phyloP scores from a whole-genome alignment of 2,113 vertebrate genomes.

The Romanogobio albipinnatus region DNA sequence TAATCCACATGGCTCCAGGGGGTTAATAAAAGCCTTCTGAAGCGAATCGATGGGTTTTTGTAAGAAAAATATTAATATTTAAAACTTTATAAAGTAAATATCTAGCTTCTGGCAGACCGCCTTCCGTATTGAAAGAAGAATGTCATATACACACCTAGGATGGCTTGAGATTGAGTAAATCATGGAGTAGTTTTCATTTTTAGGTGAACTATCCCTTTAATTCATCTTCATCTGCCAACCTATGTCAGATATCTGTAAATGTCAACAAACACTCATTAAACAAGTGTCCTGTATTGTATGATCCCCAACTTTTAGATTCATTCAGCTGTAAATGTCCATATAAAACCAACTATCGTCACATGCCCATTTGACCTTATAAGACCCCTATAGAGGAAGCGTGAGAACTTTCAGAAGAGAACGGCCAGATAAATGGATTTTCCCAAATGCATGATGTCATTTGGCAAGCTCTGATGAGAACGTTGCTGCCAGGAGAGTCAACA shows the following conservation, averaged over 20 bases:
- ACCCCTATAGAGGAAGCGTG: not conserved
- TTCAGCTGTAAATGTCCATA: not conserved
- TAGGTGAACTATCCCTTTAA: not conserved
- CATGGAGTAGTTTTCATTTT: no score
- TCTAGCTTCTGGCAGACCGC: no score
- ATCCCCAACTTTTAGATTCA: not conserved
- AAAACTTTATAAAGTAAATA: no score
- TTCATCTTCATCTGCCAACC: not conserved
- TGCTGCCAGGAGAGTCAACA: conserved; percentile 5
- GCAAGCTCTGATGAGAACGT: conserved; percentile 1
- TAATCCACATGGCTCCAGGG: no score
- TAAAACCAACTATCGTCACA: not conserved
- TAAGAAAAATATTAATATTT: no score
- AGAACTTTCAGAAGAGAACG: not conserved
- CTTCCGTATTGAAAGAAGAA: no score
- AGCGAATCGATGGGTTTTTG: no score
- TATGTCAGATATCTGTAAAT: not conserved
- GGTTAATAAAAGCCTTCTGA: no score
- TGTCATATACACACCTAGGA: no score
- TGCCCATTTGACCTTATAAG: not conserved
- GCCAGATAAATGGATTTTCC: not conserved
- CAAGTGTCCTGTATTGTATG: not conserved
- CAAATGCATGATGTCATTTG: conserved; percentile 18
- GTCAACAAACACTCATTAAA: not conserved
- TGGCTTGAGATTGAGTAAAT: no score